These are phyloP conservation scores for Genyomyrus donnyi DNA, from an alignment of 2,113 vertebrate genomes.

Conservation along the genomic window DNA sequence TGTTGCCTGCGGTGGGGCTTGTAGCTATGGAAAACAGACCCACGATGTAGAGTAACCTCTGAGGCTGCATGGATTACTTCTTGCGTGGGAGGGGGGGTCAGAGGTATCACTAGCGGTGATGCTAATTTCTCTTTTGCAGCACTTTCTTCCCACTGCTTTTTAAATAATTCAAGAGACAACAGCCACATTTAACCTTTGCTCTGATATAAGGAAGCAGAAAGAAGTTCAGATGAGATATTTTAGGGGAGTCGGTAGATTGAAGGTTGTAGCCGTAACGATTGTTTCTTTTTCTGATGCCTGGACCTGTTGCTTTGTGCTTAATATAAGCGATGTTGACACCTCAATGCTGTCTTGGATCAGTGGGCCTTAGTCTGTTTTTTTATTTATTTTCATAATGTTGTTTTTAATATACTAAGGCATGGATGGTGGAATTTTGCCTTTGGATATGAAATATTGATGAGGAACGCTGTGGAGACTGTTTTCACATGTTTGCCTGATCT, in stretches of 20 bases:
- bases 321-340: slow-evolving; percentile 5
- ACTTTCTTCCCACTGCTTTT: neutral
- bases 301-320: neutral
- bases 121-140: neutral
- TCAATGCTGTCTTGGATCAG: neutral
- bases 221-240: neutral
- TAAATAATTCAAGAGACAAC: neutral
- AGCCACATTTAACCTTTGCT: neutral
- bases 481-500: neutral
- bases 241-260: neutral
- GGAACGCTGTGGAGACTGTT: neutral
- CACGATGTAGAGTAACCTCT: neutral
- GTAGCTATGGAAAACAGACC: neutral
- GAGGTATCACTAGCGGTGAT: neutral
- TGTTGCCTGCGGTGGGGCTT: neutral
- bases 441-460: neutral
- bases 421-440: neutral
- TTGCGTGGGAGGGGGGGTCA: neutral
- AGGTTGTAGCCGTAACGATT: neutral
- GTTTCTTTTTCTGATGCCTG: neutral
- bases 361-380: neutral
- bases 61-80: neutral
- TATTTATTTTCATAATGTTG: neutral
- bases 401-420: neutral
- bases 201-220: slow-evolving; percentile 3